Evolutionary conservation across 2,113 vertebrate species (phyloP), one percentile per base, ranked within the genome.

Genomic region (Cebus imitator): DNA sequence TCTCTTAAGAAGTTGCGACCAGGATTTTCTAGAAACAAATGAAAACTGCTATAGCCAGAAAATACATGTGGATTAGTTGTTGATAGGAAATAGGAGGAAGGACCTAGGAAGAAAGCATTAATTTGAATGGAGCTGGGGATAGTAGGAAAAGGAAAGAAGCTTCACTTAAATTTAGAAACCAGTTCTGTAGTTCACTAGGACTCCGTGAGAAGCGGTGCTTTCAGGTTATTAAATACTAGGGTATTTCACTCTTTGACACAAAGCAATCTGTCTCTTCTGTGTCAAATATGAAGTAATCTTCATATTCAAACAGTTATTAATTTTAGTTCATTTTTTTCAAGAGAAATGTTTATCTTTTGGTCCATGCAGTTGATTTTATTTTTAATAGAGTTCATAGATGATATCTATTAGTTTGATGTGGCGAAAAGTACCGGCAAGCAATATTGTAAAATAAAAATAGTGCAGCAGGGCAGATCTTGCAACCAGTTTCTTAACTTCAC

Each of bases 261-360:
- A 93, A 89, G 43, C 55, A 66, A 2, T 92, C 43, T 93, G 37
- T 97, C 72, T 92, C 79, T 96, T 94, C 95, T 95, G 61, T 98
- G 72, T 97, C 90, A 97, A 81, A 92, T 97, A 81, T 72, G 89
- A 98, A 98, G 93, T 98, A 95, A 70, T 82, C 17, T 97, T 98
- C 90, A 82, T 48, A 96, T 98, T 97, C 75, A 79, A 88, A 82
- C 27, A 57, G 35, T 96, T 79, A 70, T 96, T 98, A 97, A 97
- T 98, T 98, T 98, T 96, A 91, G 92, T 95, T 97, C 84, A 64
- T 43, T 96, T 98, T 98, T 98, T 93, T 94, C 92, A 95, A 64
- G 64, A 40, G 90, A 93, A 52, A 76, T 98, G 78, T 97, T 97
- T 97, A 94, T 97, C 87, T 96, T n/a, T 66, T 93, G 72, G 87